A percentile compares a stretch with the other conserved stretches of the same genome.
Conservation (phyloP, 92 coral and sea anemone genomes). For the Porites divaricata region DNA sequence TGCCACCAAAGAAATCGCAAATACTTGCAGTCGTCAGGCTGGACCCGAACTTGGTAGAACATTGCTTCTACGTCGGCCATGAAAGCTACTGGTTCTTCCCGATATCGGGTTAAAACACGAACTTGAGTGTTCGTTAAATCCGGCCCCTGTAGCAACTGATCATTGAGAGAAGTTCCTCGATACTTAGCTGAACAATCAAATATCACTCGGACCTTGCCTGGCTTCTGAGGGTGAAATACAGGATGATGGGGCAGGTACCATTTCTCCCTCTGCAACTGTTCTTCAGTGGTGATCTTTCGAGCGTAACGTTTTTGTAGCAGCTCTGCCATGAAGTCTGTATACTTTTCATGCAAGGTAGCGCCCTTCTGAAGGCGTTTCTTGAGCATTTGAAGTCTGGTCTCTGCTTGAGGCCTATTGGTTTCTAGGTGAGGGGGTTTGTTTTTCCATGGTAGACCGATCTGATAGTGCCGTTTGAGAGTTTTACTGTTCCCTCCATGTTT, state of each 20-base stretch:
- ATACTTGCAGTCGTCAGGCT: background rate
- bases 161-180: slow-evolving; percentile 47
- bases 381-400: slow-evolving; percentile 40
- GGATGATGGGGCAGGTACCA: slow-evolving; percentile 42
- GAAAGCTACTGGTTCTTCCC: slow-evolving; percentile 54
- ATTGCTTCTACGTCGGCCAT: slow-evolving; percentile 48
- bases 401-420: slow-evolving; percentile 52
- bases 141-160: slow-evolving; percentile 57
- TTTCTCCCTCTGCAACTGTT: background rate
- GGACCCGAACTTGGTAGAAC: slow-evolving; percentile 30
- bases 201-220: slow-evolving; percentile 52
- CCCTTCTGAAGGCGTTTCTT: slow-evolving; percentile 41
- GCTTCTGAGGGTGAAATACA: slow-evolving; percentile 31
- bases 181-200: slow-evolving; percentile 63
- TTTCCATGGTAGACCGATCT: slow-evolving; percentile 70
- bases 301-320: slow-evolving; percentile 56
- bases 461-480: slow-evolving; percentile 47
- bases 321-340: slow-evolving; percentile 57
- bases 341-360: slow-evolving; percentile 33
- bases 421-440: slow-evolving; percentile 44
- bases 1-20: slow-evolving; percentile 68
- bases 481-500: slow-evolving; percentile 4
- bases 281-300: slow-evolving; percentile 21
- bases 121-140: slow-evolving; percentile 52
- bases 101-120: slow-evolving; percentile 60